Conservation (phyloP, 1,140 invertebrate species). For the Phenacoccus solenopsis region DNA sequence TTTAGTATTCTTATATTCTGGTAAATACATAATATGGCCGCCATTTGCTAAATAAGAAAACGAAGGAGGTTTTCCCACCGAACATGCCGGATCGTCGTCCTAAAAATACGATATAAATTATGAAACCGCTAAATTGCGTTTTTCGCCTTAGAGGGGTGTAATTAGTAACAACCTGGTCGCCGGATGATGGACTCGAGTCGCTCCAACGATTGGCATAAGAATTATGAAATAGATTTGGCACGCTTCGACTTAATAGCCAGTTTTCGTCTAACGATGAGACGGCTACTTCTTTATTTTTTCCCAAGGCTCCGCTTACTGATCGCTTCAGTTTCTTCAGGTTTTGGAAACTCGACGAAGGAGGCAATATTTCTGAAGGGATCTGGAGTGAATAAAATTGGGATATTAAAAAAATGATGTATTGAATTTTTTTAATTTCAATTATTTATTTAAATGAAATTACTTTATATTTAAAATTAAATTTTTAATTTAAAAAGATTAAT, state of each 20-base stretch:
- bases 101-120: constrained; percentile 7
- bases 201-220: constrained; percentile 23
- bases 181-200: constrained; percentile 20
- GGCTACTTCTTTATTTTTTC: constrained; percentile 27
- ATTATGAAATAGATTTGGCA: constrained; percentile 54
- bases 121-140: too few relatives aligned
- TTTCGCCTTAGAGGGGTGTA: too few relatives aligned
- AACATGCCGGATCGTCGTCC: constrained; percentile 29
- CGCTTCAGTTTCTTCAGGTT: constrained; percentile 51
- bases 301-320: constrained; percentile 52
- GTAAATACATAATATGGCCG: constrained; percentile 66
- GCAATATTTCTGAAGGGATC: not conserved
- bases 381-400: too few relatives aligned
- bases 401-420: too few relatives aligned
- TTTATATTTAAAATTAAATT: too few relatives aligned
- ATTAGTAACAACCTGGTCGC: not conserved
- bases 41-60: constrained; percentile 40
- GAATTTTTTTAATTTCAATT: too few relatives aligned
- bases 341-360: constrained; percentile 38
- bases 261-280: constrained; percentile 41
- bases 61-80: constrained; percentile 36
- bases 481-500: too few relatives aligned
- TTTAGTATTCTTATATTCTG: constrained; percentile 37
- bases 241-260: constrained; percentile 62
- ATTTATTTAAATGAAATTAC: too few relatives aligned